These are phyloP conservation scores for Chitala chitala DNA, from an alignment of 2,113 vertebrate species.

Conservation along the genomic window DNA sequence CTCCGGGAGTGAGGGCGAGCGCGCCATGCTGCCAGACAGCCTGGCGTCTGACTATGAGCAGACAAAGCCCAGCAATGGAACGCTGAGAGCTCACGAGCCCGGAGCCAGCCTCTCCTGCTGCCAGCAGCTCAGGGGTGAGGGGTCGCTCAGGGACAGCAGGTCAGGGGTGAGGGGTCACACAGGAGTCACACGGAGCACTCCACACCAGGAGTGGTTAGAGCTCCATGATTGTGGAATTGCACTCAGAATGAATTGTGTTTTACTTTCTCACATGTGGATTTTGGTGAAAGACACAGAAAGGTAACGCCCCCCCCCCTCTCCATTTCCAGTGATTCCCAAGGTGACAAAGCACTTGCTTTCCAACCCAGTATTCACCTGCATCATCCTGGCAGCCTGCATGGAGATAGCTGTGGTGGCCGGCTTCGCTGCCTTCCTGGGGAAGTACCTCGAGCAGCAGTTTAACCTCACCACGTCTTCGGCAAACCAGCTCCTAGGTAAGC, in stretches of 20 bases:
- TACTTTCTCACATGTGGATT: too few relatives aligned
- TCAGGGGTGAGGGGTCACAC: too few relatives aligned
- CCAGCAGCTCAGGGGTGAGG: slow-evolving; percentile 87
- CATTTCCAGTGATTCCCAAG: slow-evolving; percentile 82
- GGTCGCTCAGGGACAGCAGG: neutral
- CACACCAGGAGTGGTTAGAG: too few relatives aligned
- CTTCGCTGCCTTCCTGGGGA: slow-evolving; percentile 90
- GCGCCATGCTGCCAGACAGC: slow-evolving; percentile 79
- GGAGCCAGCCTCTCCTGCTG: slow-evolving; percentile 76
- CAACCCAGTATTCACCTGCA: slow-evolving; percentile 96
- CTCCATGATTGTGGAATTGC: too few relatives aligned
- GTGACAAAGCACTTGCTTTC: slow-evolving; percentile 93
- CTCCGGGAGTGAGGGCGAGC: slow-evolving; percentile 72
- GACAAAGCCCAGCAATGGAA: slow-evolving; percentile 85
- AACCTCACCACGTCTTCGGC: slow-evolving; percentile 95
- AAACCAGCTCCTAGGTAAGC: slow-evolving; percentile 90
- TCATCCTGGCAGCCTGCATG: slow-evolving; percentile 92
- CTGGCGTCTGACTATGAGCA: slow-evolving; percentile 66
- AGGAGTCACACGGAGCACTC: too few relatives aligned
- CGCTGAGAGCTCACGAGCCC: slow-evolving; percentile 60
- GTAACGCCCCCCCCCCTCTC: neutral
- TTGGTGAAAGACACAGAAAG: neutral
- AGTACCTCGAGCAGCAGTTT: slow-evolving; percentile 97
- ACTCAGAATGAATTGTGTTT: neutral
- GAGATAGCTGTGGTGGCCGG: slow-evolving; percentile 94